A percentile compares a stretch with the other conserved stretches of the same genome.
These are phyloP conservation scores for Drosophila orena DNA, from an alignment of 1,140 invertebrate genomes.

Conservation along the genomic window DNA sequence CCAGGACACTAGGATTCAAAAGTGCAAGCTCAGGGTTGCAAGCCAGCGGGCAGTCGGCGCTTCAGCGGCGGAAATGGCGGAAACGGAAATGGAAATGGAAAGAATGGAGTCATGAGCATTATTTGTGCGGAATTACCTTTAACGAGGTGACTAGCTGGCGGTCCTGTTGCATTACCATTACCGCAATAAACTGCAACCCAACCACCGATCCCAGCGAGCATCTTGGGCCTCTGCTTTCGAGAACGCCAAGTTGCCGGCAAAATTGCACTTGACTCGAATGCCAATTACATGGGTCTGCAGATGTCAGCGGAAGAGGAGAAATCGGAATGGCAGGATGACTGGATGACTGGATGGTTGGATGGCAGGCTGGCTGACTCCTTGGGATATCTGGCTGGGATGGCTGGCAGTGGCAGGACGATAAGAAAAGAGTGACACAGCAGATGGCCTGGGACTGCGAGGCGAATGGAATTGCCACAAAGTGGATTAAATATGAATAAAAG, in stretches of 20 bases:
- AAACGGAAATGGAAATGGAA: constrained; percentile 52
- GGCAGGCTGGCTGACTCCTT: constrained; percentile 18
- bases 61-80: constrained; percentile 4
- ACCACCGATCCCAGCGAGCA: constrained; percentile 27
- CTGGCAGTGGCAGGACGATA: constrained; percentile 44
- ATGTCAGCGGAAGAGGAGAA: constrained; percentile 52
- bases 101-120: constrained; percentile 71
- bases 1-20: constrained; percentile 44
- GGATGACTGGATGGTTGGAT: constrained; percentile 2
- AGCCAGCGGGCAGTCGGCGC: constrained; percentile 48
- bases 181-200: constrained; percentile 75
- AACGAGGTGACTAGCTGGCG: constrained; percentile 79
- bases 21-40: constrained; percentile 56
- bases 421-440: constrained; percentile 42
- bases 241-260: constrained; percentile 61
- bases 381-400: constrained; percentile 7
- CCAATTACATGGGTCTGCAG: constrained; percentile 75
- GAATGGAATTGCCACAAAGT: constrained; percentile 71
- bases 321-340: constrained; percentile 7
- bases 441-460: constrained; percentile 14
- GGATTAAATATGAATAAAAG: constrained; percentile 82
- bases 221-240: constrained; percentile 6
- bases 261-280: constrained; percentile 83
- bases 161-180: constrained; percentile 80
- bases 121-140: constrained; percentile 83